Evolutionary conservation across 2,888 invertebrate species (phyloP), one percentile per base, ranked within the genome.

Genomic region (Hoplodrina blanda): DNA sequence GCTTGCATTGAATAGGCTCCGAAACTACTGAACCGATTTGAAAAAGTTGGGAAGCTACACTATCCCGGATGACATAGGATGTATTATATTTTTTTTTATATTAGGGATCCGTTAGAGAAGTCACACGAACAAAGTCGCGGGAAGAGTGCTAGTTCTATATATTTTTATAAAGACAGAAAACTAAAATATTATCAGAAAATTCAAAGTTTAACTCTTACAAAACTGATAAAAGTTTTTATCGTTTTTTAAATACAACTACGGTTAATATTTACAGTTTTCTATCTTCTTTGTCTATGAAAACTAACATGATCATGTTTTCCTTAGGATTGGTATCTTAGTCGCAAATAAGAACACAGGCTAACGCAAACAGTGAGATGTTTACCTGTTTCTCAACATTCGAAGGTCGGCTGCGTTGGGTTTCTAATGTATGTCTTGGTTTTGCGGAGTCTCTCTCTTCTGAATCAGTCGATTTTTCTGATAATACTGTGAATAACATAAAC

Each of bases 341-440:
- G 50, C 19, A 80, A 62, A 80, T 78, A 49, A 37, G 30, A 37
- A 41, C 11, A 30, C 64, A 46, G 10, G 30, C 17, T 13, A 50
- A 37, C 5, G n/a, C 54, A 73, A 63, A 53, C n/a, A 49, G 25
- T 17, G 4, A n/a, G 19, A 19, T 59, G 2, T 49, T 94, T 94
- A 98, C 98, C 97, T 98, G 98, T 94, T 98, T 98, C 88, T 98
- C 98, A 93, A 98, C 98, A 75, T 98, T 96, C 17, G 92, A 93
- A 1, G 95, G 95, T 30, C 95, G 90, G 67, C 92, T 94, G 55
- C 95, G 92, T 78, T 95, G 95, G 63, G 92, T 94, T 60, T 96
- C 96, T 6, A 94, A 66, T 2, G 86, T 74, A 3, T 92, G 76
- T 79, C 95, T 92, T 11, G 89, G 89, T 85, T 95, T 94, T 62